Percentiles rank a stretch among this genome's conserved stretches.
These are phyloP conservation scores for Cerceris ruficornis DNA, from an alignment of 2,888 invertebrate genomes.

Conservation along the genomic window DNA sequence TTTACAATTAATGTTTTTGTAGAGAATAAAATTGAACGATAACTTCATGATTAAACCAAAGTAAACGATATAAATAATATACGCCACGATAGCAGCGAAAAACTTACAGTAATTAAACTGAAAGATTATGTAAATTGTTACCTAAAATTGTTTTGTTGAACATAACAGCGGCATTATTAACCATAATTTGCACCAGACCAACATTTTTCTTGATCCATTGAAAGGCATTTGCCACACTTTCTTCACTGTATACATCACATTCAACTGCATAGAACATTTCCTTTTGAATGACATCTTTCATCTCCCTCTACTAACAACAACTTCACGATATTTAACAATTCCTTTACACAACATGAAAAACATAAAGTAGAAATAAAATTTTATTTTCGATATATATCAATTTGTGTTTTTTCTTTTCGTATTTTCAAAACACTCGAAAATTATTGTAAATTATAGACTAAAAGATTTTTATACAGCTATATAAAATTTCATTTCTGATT, in stretches of 20 bases:
- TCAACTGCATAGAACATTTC: constrained; percentile 75
- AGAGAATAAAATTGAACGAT: too few species aligned
- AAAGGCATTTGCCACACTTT: constrained; percentile 74
- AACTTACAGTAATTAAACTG: neutral
- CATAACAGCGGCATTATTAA: constrained; percentile 79
- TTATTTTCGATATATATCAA: too few species aligned
- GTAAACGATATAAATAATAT: too few species aligned
- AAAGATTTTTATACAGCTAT: too few species aligned
- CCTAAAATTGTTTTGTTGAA: constrained; percentile 61
- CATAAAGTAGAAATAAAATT: neutral
- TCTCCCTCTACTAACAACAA: constrained; percentile 29
- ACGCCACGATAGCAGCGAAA: neutral
- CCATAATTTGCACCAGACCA: constrained; percentile 76
- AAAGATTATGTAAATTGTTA: constrained; percentile 9
- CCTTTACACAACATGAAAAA: neutral
- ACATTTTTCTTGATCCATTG: constrained; percentile 74
- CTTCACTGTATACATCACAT: constrained; percentile 77
- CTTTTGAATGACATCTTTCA: constrained; percentile 55
- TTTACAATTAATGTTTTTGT: too few species aligned
- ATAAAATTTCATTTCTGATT: too few species aligned
- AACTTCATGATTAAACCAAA: too few species aligned
- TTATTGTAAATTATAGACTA: too few species aligned
- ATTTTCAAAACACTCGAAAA: too few species aligned
- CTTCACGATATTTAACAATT: neutral
- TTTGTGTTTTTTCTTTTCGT: too few species aligned